A percentile compares a stretch with the other conserved stretches of the same genome.
phyloP scores from a whole-genome alignment of 2,888 invertebrate species.

The Melangyna quadrimaculata region DNA sequence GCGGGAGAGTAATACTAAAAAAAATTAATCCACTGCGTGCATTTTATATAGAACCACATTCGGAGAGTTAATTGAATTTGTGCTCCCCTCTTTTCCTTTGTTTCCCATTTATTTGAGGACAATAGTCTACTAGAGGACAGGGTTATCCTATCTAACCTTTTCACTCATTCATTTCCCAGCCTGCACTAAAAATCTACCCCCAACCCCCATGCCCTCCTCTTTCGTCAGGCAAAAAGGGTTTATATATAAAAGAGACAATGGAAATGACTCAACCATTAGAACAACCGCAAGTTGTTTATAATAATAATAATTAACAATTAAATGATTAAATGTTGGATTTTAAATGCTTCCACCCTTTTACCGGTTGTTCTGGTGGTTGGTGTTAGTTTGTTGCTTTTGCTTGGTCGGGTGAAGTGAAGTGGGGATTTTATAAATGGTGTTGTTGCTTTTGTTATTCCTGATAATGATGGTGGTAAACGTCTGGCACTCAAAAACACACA shows the following conservation, averaged over 20 bases:
- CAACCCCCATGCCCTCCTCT: neutral
- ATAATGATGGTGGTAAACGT: conserved; percentile 21
- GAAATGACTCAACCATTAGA: conserved; percentile 62
- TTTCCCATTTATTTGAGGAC: neutral
- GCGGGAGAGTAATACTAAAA: neutral
- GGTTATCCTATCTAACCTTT: conserved; percentile 1
- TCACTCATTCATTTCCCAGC: neutral
- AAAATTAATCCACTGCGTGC: conserved; percentile 17
- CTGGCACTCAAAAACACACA: conserved; percentile 58
- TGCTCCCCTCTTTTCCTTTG: neutral
- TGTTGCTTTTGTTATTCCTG: neutral
- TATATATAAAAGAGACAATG: conserved; percentile 42
- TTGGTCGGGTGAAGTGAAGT: neutral
- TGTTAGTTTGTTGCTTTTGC: conserved; percentile 9
- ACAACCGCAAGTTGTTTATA: conserved; percentile 69
- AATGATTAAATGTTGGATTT: conserved; percentile 71
- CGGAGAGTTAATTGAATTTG: conserved; percentile 47
- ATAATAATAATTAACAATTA: conserved; percentile 71
- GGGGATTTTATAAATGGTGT: neutral
- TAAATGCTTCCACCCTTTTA: conserved; percentile 57
- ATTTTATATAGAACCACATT: conserved; percentile 28
- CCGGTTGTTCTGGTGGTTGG: conserved; percentile 7
- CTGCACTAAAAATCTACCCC: neutral
- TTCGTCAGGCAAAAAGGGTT: neutral
- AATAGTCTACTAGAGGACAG: neutral